Evolutionary conservation across 2,888 invertebrate genomes (phyloP).

Genomic region (Eremobia ochroleuca): DNA sequence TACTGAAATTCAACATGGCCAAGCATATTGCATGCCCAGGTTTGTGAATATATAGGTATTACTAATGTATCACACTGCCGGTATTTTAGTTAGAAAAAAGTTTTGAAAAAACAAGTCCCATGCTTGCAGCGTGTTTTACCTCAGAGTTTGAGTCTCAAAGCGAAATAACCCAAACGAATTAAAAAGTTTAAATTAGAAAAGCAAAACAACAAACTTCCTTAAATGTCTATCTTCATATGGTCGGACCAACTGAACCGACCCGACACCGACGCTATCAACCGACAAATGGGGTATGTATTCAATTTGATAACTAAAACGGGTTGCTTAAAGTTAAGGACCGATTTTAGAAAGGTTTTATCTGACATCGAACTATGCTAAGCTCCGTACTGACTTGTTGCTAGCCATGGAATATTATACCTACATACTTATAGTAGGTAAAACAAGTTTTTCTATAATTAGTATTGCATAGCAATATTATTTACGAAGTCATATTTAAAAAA

Average conservation of each 20-base stretch:
- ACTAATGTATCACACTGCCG: too few relatives aligned
- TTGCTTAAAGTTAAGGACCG: background rate
- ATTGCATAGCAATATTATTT: background rate
- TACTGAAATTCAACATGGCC: background rate
- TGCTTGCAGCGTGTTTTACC: background rate
- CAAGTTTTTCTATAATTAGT: background rate
- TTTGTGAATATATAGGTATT: background rate
- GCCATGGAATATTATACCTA: background rate
- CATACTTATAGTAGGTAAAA: background rate
- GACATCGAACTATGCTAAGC: background rate
- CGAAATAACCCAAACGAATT: background rate
- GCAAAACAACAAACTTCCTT: background rate
- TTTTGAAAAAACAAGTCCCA: background rate
- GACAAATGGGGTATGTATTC: slow-evolving; percentile 44
- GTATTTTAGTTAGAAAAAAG: background rate
- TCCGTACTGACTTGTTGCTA: background rate
- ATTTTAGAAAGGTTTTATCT: background rate
- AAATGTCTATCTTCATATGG: slow-evolving; percentile 5
- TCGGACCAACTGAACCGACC: slow-evolving; percentile 5
- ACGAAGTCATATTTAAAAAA: slow-evolving; percentile 1
- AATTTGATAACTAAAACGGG: slow-evolving; percentile 28
- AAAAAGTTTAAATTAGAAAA: slow-evolving; percentile 25
- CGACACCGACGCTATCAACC: slow-evolving; percentile 2
- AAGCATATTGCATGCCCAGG: background rate
- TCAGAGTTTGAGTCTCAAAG: background rate